Evolutionary conservation across 2,888 invertebrate species (phyloP), one percentile per base, ranked within the genome.

Genomic region (Leptopterna dolabrata): DNA sequence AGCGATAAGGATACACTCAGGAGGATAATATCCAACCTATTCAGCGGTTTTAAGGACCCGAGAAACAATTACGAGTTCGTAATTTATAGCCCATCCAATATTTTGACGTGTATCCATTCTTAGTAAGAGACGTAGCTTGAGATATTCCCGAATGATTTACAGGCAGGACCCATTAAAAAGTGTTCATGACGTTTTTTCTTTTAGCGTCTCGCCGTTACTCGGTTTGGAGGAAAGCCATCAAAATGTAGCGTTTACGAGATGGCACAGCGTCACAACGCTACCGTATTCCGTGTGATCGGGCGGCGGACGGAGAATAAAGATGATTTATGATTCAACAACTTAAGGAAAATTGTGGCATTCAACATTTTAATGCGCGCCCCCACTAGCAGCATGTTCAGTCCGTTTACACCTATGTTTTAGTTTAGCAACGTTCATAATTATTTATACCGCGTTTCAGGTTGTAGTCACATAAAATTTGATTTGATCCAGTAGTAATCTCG

Each of bases 51-150:
- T 24, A 24, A 24, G 13, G 63, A 24, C 63, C 63, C 1, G 24
- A 63, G 63, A 63, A 63, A 63, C 63, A 63, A 63, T 63, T 63
- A 63, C 24, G 24, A 63, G 63, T 63, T 13, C 2, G 63, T 63
- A 63, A 63, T 63, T 63, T 63, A 63, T 24, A 11, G 63, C 63
- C 63, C 63, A 63, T 63, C 63, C 24, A 63, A 63, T 63, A 63
- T 63, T 63, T 63, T 63, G 63, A 63, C 63, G 63, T 63, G 63
- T 63, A 63, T 63, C 24, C 63, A 24, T 63, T 63, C 63, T 63
- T 24, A 63, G 63, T 24, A 63, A 63, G 24, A 63, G 27, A 63
- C 63, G 19, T 2, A 24, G 63, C 63, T 63, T 63, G 63, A 63
- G 63, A 63, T 63, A 63, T 63, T 63, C 27, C 36, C 11, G 24